phyloP scores from a whole-genome alignment of 1,140 invertebrate genomes.

The Halesus radiatus region DNA sequence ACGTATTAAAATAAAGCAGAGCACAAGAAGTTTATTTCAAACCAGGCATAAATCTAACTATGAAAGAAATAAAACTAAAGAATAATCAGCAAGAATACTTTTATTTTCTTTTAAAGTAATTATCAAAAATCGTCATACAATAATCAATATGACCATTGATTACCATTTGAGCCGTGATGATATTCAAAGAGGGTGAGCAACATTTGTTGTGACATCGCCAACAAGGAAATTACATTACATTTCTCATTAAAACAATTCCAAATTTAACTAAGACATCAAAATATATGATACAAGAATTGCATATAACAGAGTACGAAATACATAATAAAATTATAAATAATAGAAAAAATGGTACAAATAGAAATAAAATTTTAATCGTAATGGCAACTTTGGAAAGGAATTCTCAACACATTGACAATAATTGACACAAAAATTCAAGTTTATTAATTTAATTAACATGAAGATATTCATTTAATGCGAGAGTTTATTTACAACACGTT shows the following conservation, averaged over 20 bases:
- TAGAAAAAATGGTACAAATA: not conserved
- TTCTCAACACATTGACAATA: not conserved
- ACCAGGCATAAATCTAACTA: no score
- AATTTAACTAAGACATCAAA: no score
- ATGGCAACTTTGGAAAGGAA: slow-evolving; percentile 11
- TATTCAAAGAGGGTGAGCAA: slow-evolving; percentile 13
- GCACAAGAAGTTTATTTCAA: no score
- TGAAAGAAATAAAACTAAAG: not conserved
- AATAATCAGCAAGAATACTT: slow-evolving; percentile 23
- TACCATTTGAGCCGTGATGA: slow-evolving; percentile 21
- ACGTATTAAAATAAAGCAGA: no score
- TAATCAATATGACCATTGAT: slow-evolving; percentile 33
- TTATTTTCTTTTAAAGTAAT: slow-evolving; percentile 32
- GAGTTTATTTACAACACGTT: no score
- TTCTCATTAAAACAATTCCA: not conserved
- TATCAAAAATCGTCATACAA: slow-evolving; percentile 36
- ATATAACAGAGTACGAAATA: not conserved
- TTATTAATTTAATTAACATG: no score
- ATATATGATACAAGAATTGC: no score
- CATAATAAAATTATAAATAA: not conserved
- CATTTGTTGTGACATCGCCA: not conserved
- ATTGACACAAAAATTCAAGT: no score
- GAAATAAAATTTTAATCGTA: not conserved
- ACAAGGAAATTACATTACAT: not conserved
- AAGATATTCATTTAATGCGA: no score